Percentiles rank a stretch among this genome's conserved stretches.
These are phyloP conservation scores for Aldrovandia affinis DNA, from an alignment of 2,797 vertebrate genomes.

Conservation along the genomic window DNA sequence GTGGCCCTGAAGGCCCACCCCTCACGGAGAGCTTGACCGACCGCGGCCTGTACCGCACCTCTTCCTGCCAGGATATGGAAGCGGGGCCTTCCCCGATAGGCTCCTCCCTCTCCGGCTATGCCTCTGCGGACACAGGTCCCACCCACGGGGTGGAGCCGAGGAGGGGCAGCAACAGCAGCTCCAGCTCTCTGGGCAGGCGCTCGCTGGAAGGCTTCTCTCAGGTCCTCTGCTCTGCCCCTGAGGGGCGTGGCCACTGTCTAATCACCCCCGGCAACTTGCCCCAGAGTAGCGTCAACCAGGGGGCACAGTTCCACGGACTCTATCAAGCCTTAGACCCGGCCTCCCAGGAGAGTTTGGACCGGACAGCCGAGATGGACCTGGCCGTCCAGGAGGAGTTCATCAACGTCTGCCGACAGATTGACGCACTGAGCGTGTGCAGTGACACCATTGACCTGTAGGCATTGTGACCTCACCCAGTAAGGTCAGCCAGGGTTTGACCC, in stretches of 20 bases:
- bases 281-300: conserved; percentile 64
- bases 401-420: conserved; percentile 84
- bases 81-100: conserved; percentile 39
- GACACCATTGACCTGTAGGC: conserved; percentile 88
- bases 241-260: conserved; percentile 45
- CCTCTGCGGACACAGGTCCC: conserved; percentile 36
- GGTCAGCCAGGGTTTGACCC: background rate
- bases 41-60: conserved; percentile 71
- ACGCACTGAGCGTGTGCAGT: conserved; percentile 84
- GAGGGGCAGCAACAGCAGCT: conserved; percentile 61
- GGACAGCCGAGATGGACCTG: conserved; percentile 71
- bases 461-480: conserved; percentile 28
- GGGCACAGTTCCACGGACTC: conserved; percentile 69
- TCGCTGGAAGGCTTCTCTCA: conserved; percentile 79
- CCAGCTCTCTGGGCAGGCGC: conserved; percentile 74
- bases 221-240: conserved; percentile 74
- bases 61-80: conserved; percentile 76
- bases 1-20: conserved; percentile 68
- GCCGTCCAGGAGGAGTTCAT: conserved; percentile 84
- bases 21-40: conserved; percentile 62
- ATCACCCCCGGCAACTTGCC: conserved; percentile 48
- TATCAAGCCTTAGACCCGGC: conserved; percentile 76
- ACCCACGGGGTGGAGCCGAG: conserved; percentile 61
- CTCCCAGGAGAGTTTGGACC: conserved; percentile 70
- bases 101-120: conserved; percentile 13